Percentiles rank a stretch among this genome's conserved stretches.
Conservation (phyloP, 2,113 vertebrate species). For the Microcebus jonahi region DNA sequence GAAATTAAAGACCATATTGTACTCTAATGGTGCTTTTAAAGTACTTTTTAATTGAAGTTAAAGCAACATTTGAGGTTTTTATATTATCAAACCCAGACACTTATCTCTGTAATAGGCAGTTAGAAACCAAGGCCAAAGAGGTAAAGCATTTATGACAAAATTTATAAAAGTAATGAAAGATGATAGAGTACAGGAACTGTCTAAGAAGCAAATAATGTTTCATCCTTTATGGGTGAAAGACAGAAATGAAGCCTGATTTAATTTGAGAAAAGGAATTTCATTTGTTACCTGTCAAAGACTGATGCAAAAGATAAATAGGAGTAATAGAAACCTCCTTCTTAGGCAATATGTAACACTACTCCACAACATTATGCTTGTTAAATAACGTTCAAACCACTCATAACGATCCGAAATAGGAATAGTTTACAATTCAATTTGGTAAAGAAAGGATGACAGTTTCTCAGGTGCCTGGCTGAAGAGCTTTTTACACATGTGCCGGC, state of each 20-base stretch:
- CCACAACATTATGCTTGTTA: constrained; percentile 64
- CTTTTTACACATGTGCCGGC: constrained; percentile 46
- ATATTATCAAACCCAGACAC: constrained; percentile 57
- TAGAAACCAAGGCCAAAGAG: constrained; percentile 70
- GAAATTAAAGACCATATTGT: not conserved
- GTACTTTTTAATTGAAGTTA: constrained; percentile 69
- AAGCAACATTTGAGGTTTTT: constrained; percentile 59
- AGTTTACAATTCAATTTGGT: constrained; percentile 75
- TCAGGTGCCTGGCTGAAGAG: constrained; percentile 56
- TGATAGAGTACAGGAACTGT: constrained; percentile 52
- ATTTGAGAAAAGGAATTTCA: constrained; percentile 81
- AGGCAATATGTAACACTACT: constrained; percentile 66
- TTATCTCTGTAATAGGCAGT: constrained; percentile 64
- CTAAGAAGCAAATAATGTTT: constrained; percentile 65
- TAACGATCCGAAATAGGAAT: constrained; percentile 76
- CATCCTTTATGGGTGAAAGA: constrained; percentile 61
- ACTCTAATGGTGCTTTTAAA: constrained; percentile 43
- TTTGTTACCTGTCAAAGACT: constrained; percentile 79
- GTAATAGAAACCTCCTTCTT: constrained; percentile 76
- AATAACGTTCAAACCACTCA: constrained; percentile 76
- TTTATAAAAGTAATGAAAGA: constrained; percentile 64
- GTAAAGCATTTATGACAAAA: constrained; percentile 64
- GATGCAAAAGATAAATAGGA: constrained; percentile 80
- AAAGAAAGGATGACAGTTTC: constrained; percentile 49
- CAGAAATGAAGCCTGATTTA: constrained; percentile 77